phyloP scores from a whole-genome alignment of 64 coral and sea anemone genomes.

The Porites australiensis region DNA sequence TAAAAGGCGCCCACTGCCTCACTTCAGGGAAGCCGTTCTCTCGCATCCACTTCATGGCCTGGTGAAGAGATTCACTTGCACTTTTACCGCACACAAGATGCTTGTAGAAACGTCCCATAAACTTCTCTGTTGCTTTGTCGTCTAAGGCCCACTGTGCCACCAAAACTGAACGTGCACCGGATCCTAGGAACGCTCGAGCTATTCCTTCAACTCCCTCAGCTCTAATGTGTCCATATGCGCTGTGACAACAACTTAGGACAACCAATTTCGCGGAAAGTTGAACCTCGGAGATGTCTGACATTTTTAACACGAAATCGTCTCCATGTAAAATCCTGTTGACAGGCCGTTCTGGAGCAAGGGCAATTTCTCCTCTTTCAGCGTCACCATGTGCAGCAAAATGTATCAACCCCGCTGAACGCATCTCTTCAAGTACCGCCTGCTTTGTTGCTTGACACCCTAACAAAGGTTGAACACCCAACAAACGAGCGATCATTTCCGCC shows the following conservation, averaged over 20 bases:
- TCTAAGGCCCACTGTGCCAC: not conserved
- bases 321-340: not conserved
- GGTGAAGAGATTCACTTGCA: too few species aligned
- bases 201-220: not conserved
- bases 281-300: not conserved
- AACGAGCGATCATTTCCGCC: too few species aligned
- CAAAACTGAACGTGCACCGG: too few species aligned
- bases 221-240: not conserved
- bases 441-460: not conserved
- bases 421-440: too few species aligned
- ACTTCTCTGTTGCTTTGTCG: not conserved
- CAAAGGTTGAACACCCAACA: not conserved
- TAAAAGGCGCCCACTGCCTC: too few species aligned
- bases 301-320: not conserved
- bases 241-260: not conserved
- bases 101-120: not conserved
- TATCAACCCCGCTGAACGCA: too few species aligned
- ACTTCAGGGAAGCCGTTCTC: too few species aligned
- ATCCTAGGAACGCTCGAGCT: not conserved
- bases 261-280: not conserved
- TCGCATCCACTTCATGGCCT: too few species aligned
- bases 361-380: too few species aligned
- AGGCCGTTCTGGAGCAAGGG: not conserved
- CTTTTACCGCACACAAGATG: not conserved
- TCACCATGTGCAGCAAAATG: too few species aligned